Evolutionary conservation across 92 coral and sea anemone species (phyloP).

Genomic region (Actinernus sp.): DNA sequence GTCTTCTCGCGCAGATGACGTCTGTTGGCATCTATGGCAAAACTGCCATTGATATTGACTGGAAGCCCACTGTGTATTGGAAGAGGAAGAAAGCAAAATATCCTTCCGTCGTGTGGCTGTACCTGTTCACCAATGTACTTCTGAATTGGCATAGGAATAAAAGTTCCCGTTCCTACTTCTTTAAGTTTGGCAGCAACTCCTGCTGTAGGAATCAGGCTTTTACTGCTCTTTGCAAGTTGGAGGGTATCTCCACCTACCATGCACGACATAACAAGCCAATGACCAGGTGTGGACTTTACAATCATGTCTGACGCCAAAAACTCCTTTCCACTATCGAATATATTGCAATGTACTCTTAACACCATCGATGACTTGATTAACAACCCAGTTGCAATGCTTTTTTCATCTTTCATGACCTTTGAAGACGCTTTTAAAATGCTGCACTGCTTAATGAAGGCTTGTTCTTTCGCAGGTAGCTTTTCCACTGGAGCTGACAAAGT

Average conservation of each 20-base stretch:
- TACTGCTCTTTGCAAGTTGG: conserved; percentile 20
- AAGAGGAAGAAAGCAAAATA: conserved; percentile 86
- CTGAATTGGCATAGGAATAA: conserved; percentile 26
- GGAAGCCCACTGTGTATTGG: conserved; percentile 84
- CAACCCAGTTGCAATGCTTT: neutral
- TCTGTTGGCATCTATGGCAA: too few species aligned
- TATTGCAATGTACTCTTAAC: conserved; percentile 8
- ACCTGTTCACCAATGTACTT: neutral
- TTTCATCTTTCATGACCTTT: conserved; percentile 1
- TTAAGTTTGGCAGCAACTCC: conserved; percentile 70
- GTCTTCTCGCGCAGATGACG: conserved; percentile 71
- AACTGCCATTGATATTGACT: too few species aligned
- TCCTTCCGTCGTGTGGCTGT: conserved; percentile 26
- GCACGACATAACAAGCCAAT: conserved; percentile 51
- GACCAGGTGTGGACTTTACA: too few species aligned
- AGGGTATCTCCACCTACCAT: conserved; percentile 47
- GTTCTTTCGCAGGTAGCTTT: conserved; percentile 35
- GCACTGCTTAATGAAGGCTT: conserved; percentile 55
- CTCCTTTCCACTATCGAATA: conserved; percentile 27
- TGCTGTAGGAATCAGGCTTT: conserved; percentile 77
- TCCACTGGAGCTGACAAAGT: conserved; percentile 43
- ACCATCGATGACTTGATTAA: conserved; percentile 46
- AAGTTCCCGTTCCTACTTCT: neutral
- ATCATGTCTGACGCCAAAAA: too few species aligned
- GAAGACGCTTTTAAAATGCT: conserved; percentile 68